Base-by-base conservation (phyloP, 2,113 vertebrate species). In the Coregonus clupeaformis region DNA sequence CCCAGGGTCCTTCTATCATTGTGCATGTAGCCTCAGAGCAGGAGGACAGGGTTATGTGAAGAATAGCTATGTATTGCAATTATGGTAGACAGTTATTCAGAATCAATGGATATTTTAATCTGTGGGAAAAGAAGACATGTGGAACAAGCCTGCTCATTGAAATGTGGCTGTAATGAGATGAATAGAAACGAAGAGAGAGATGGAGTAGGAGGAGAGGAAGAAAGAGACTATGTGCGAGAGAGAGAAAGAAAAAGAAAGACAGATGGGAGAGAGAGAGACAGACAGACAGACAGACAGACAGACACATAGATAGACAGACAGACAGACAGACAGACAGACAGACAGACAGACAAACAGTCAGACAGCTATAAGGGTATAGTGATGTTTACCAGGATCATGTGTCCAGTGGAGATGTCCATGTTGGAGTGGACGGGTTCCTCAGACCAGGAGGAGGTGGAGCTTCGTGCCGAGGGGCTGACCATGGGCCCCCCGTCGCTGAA, bases 351-450 rank as follows among this genome's bases (percentile, higher is more conserved):
- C 4, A 57, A 30, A 22, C 14, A 68, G 42, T 1, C 57, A 24
- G 20, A 24, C n/a, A 60, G 6, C 7, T 2, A 60, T 16, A 60
- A 6, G 1, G 57, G 3, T 22, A 6, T 59, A 0, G 20, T 59
- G 16, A n/a, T 60, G 57, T 24, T 60, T 22, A 60, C 57, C 57
- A 60, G 57, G n/a, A 99, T 97, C 96, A 99, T 96, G 94, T 99
- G 98, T 69, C 98, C 98, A 0, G 98, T 99, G 84, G 97, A 98
- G 92, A 99, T 99, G 94, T 99, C 97, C 97, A 99, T 98, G 91
- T 95, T 95, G 80, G 96, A 94, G 82, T 95, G 96, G 27, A 91
- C 95, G 0, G 98, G 98, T 71, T 99, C 97, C 84, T 99, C 98
- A 0, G 95, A 94, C 98, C 98, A 99, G 73, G 97, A 98, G 0